Evolutionary conservation across 2,888 invertebrate species (phyloP), one percentile per base, ranked within the genome.

Genomic region (Bombyx huttoni): DNA sequence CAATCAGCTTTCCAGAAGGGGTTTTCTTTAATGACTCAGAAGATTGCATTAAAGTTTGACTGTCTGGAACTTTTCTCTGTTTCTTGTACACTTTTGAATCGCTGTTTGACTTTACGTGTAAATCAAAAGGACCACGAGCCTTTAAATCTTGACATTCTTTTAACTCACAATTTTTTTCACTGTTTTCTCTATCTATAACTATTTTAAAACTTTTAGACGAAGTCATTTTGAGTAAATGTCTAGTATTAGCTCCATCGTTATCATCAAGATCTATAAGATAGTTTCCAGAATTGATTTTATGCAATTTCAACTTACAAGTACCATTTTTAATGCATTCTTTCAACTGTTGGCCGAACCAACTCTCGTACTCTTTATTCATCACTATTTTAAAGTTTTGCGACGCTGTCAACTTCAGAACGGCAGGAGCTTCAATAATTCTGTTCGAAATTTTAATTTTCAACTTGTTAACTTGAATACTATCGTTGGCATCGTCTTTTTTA

Each of bases 291-390:
- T 51, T n/a, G n/a, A 66, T 72, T 58, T 59, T 70, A 13, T 53
- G 56, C 48, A 84, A 57, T 50, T 67, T 57, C 46, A 76, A 59
- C 51, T 58, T 61, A 54, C 67, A 67, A 10, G 55, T 62, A 34
- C 67, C 55, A 9, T 67, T 56, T 35, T 54, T 58, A 14, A 77
- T 53, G 34, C 59, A 53, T 34, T 66, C 53, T 14, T 65, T 59
- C 8, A 79, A 58, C 7, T 59, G 58, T 51, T 72, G 51, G 46
- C 56, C 70, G 48, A 66, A 75, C 33, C 47, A 56, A 40, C 60
- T 75, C 62, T 80, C 78, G 60, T 72, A 82, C 65, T 86, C 85
- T 58, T 79, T 82, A 52, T 85, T 79, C 47, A 82, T 54, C 46
- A 78, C 57, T 47, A 83, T 56, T 14, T 70, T 53, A 54, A 65